Conservation (phyloP, 2,113 vertebrate genomes). For the Petrocephalus microphthalmus region DNA sequence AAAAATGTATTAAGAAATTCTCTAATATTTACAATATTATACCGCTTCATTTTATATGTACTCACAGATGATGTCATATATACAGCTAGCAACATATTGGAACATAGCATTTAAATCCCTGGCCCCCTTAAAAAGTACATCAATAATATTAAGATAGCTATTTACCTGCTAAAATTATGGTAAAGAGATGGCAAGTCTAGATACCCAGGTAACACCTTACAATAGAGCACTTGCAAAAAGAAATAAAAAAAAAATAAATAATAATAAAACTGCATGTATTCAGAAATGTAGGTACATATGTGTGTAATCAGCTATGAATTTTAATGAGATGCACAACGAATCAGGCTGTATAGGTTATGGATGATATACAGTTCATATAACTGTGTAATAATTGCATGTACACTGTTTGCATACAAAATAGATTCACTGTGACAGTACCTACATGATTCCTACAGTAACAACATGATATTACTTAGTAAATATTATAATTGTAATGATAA, state of each 20-base stretch:
- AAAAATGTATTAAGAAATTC: slow-evolving; percentile 82
- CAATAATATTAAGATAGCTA: slow-evolving; percentile 25
- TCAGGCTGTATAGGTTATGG: background rate
- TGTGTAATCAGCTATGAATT: background rate
- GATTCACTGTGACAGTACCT: background rate
- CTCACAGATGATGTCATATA: slow-evolving; percentile 65
- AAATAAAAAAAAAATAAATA: slow-evolving; percentile 6
- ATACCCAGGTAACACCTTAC: slow-evolving; percentile 36
- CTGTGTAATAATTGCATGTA: background rate
- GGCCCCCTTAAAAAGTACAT: slow-evolving; percentile 28
- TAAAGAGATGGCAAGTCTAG: slow-evolving; percentile 28
- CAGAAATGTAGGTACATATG: background rate
- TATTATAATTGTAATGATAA: background rate
- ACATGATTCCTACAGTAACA: background rate
- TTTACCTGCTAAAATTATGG: slow-evolving; percentile 12
- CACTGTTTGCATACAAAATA: background rate
- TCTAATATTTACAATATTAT: slow-evolving; percentile 78
- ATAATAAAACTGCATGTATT: background rate
- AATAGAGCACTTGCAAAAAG: slow-evolving; percentile 18
- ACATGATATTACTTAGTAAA: background rate
- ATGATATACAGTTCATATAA: background rate
- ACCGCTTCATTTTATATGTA: slow-evolving; percentile 59
- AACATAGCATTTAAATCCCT: slow-evolving; percentile 23
- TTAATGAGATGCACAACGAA: background rate
- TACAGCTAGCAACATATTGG: slow-evolving; percentile 70